Conservation (phyloP, 2,113 vertebrate genomes). For the Myodes glareolus region DNA sequence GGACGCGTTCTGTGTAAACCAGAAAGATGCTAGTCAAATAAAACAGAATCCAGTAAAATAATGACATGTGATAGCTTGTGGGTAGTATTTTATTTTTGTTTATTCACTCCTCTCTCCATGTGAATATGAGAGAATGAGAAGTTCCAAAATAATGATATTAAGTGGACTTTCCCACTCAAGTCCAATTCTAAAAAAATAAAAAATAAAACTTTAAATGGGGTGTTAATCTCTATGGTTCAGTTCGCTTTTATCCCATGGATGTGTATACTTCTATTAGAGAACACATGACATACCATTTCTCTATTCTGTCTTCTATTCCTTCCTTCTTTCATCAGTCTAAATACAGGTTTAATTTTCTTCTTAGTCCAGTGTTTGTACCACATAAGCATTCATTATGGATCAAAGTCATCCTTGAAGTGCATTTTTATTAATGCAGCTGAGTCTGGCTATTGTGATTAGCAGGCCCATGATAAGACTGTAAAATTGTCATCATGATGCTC, state of each 20-base stretch:
- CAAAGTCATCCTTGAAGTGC: background rate
- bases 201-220: background rate
- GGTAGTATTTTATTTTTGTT: background rate
- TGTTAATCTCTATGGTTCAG: background rate
- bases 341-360: background rate
- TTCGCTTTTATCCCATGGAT: background rate
- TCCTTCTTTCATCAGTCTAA: background rate
- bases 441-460: background rate
- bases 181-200: background rate
- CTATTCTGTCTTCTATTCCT: background rate
- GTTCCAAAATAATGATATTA: background rate
- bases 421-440: background rate
- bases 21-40: background rate
- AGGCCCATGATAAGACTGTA: background rate
- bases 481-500: background rate
- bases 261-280: background rate
- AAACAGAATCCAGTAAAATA: background rate
- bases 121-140: background rate
- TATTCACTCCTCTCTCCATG: background rate
- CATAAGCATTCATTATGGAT: background rate
- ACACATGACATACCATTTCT: background rate
- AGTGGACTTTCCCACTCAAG: background rate
- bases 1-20: background rate
- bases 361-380: background rate
- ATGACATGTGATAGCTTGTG: background rate